Evolutionary conservation across 2,888 invertebrate genomes (phyloP).

Genomic region (Syrista parreyssii): DNA sequence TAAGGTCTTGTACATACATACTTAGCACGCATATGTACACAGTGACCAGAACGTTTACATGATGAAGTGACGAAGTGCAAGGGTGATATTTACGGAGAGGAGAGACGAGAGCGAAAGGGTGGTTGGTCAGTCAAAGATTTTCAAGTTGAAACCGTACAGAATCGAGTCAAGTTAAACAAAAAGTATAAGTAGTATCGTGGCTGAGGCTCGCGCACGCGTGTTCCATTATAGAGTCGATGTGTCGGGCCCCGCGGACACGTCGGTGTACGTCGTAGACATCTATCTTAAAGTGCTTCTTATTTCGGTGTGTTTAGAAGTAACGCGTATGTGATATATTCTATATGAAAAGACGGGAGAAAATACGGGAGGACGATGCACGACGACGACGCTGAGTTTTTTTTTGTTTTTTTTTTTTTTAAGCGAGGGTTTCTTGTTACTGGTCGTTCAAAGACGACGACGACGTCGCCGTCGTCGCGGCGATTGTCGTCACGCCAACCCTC

Average conservation of each 20-base stretch:
- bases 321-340: constrained; percentile 67
- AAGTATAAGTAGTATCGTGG: neutral
- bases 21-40: constrained; percentile 49
- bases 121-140: neutral
- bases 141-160: neutral
- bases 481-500: constrained; percentile 8
- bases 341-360: constrained; percentile 46
- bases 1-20: constrained; percentile 57
- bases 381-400: constrained; percentile 5
- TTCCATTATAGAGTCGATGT: neutral
- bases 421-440: neutral
- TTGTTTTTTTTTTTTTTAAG: constrained; percentile 14
- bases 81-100: constrained; percentile 27
- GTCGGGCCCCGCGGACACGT: neutral
- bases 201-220: neutral
- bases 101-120: constrained; percentile 23
- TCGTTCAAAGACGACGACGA: neutral
- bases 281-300: constrained; percentile 68
- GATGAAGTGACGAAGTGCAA: constrained; percentile 55
- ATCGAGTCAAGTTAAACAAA: neutral
- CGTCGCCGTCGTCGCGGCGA: neutral
- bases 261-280: constrained; percentile 60
- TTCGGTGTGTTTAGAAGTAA: constrained; percentile 67
- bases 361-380: neutral
- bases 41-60: constrained; percentile 38